These are phyloP conservation scores for Stenchaetothrips biformis DNA, from an alignment of 2,888 invertebrate genomes.

Conservation along the genomic window DNA sequence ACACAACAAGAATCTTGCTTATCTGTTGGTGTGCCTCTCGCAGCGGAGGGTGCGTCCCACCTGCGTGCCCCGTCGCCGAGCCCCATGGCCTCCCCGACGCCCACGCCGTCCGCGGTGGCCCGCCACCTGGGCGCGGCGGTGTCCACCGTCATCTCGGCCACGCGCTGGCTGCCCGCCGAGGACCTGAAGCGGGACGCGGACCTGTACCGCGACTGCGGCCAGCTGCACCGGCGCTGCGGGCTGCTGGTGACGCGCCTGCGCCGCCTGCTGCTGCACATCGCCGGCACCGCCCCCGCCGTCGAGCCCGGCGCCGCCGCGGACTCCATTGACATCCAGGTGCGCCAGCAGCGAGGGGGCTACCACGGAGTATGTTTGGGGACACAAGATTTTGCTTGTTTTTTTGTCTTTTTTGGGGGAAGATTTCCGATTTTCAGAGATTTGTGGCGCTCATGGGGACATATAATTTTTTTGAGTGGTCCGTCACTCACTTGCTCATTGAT, in stretches of 20 bases:
- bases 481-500: too few relatives aligned
- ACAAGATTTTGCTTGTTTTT: too few relatives aligned
- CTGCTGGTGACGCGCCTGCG: background rate
- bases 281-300: background rate
- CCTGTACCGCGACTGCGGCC: slow-evolving; percentile 16
- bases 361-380: too few relatives aligned
- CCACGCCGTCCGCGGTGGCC: background rate
- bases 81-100: background rate
- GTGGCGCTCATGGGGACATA: too few relatives aligned
- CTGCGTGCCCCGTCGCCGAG: too few relatives aligned
- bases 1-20: too few relatives aligned
- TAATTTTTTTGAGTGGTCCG: too few relatives aligned
- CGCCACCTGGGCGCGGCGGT: slow-evolving; percentile 16
- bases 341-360: background rate
- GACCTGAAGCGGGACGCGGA: background rate
- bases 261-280: slow-evolving; percentile 7
- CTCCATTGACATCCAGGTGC: background rate
- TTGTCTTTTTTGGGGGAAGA: too few relatives aligned
- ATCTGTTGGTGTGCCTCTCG: too few relatives aligned
- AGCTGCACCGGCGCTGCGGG: slow-evolving; percentile 7
- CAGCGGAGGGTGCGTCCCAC: too few relatives aligned
- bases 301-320: background rate
- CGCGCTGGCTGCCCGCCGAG: slow-evolving; percentile 20
- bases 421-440: too few relatives aligned
- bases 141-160: slow-evolving; percentile 6